Base-by-base conservation (phyloP, 1,140 invertebrate species). In the Micrasema minimum region DNA sequence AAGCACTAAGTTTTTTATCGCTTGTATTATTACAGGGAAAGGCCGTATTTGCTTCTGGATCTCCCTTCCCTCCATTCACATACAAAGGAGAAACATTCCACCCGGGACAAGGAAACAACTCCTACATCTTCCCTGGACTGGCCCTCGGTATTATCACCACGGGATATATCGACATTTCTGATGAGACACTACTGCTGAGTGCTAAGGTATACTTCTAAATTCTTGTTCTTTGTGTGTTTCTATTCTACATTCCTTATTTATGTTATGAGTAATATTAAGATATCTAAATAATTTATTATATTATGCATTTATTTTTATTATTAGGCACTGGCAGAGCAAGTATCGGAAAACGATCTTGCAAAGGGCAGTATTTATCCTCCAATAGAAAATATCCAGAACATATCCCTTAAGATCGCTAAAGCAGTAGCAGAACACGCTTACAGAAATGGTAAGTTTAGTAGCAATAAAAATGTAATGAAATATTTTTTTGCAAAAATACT, bases 51-150 rank as follows among this genome's bases (percentile, higher is more conserved):
- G 95, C 96, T 1, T 95, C 93, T 69, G 96, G 96, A 7, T 97
- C 95, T 38, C 96, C 96, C 11, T 99, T 98, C 81, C 86, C 88
- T 16, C 91, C 93, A 0, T 93, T 96, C 20, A 89, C 86, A 10
- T 87, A 89, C 38, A 85, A 85, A 75, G 93, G 93, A 0, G 90
- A 92, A 76, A 91, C 88, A 10, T 92, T 87, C 77, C 80, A 90
- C 78, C 95, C 96, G 0, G 96, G 96, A 0, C 96, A 99, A 84
- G 96, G 96, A 68, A 99, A 99, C 83, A 99, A 99, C 83, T 92
- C 96, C 0, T 99, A 98, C 82, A 97, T 97, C 76, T 98, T 98
- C 87, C 96, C 96, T 14, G 96, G 96, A 22, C 89, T 98, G 12
- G 95, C 93, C 16, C 85, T 98, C 4, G 96, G 92, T 50, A 91